Evolutionary conservation across 1,140 invertebrate species (phyloP), one percentile per base, ranked within the genome.

Genomic region (Odontomachus brunneus): DNA sequence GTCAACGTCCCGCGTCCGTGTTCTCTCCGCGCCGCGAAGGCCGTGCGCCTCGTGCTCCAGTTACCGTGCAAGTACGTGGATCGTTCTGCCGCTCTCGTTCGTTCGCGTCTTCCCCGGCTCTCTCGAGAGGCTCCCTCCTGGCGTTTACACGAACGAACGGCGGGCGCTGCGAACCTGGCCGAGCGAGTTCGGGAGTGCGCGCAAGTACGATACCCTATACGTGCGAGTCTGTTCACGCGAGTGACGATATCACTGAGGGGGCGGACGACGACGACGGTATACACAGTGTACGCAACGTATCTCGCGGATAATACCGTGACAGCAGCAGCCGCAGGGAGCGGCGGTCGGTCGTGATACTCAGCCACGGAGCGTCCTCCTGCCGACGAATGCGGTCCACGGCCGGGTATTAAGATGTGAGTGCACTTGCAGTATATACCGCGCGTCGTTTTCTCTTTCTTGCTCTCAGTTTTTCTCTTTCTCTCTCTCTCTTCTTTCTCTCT

Each of bases 331-430:
- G 69, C 14, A 48, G 60, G 69, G 51, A 63, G 22, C 67, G 62
- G 75, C 74, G 73, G 72, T 24, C 26, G n/a, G 2, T 57, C 22
- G 17, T 22, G 67, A 67, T 38, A 73, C 73, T 53, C 80, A 78
- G 12, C 75, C 38, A 78, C 65, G 26, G 53, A 85, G 19, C 83
- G 82, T 87, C 53, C 63, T 67, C 53, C 83, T 65, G 85, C 82
- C 59, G 63, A 75, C 86, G 89, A 89, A 90, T 90, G 89, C 84
- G 75, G 87, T 72, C 74, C 83, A 63, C 69, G 63, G 57, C 53
- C 65, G 84, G 66, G 71, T 85, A 67, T 89, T 90, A 90, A 90
- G 72, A 90, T 90, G 89, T 90, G 59, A 90, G 89, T 89, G 85
- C 44, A 49, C 26, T 67, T 53, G 57, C 22, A 44, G 33, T 82